Conservation (phyloP, 2,888 invertebrate genomes). For the Meiosimyza platycephala region DNA sequence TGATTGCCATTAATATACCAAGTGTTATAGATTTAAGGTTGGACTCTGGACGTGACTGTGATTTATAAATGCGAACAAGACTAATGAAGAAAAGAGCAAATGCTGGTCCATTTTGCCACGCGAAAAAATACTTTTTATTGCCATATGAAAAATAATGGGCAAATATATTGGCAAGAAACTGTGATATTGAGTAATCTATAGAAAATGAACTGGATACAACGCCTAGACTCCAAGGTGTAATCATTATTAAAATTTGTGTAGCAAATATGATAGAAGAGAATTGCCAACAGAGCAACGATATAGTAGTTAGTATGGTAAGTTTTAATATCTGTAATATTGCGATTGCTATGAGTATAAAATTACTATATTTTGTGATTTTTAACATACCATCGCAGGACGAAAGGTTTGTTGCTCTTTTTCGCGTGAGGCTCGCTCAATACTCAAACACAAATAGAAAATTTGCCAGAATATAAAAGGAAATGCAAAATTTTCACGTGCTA, state of each 20-base stretch:
- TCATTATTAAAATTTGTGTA: constrained; percentile 80
- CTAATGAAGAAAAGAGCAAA: constrained; percentile 59
- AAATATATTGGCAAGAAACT: constrained; percentile 58
- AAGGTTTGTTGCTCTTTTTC: constrained; percentile 54
- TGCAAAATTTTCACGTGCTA: constrained; percentile 87
- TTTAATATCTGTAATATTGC: constrained; percentile 54
- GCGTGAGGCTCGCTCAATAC: constrained; percentile 65
- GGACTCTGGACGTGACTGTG: constrained; percentile 48
- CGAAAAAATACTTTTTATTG: constrained; percentile 61
- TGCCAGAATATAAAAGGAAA: constrained; percentile 83
- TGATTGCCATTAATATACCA: constrained; percentile 57
- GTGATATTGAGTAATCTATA: constrained; percentile 62
- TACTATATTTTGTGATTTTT: neutral
- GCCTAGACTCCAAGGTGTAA: constrained; percentile 74
- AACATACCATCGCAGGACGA: constrained; percentile 47
- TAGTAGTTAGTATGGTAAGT: constrained; percentile 60
- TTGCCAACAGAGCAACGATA: constrained; percentile 75
- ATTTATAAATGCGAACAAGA: constrained; percentile 51
- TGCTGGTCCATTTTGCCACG: constrained; percentile 63
- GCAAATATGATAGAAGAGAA: constrained; percentile 86
- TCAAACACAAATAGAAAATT: constrained; percentile 74
- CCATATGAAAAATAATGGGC: constrained; percentile 61
- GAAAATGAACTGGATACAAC: constrained; percentile 66
- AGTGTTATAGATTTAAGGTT: constrained; percentile 58
- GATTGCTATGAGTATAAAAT: neutral